Evolutionary conservation across 2,797 vertebrate species (phyloP), one percentile per base, ranked within the genome.

Genomic region (Sandelia bainsii): DNA sequence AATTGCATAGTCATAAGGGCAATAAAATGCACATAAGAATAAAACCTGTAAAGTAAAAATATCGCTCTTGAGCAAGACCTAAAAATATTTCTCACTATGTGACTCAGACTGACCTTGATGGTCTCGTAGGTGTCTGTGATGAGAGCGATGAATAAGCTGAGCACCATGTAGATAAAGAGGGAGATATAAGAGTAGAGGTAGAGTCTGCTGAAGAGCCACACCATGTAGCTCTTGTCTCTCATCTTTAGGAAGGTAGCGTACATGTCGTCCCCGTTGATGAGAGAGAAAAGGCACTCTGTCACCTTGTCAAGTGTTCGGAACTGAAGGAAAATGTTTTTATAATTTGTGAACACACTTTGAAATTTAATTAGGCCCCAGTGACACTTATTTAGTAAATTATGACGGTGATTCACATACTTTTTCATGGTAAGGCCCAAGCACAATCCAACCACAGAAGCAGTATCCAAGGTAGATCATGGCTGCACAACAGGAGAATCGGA

Each of bases 361-460:
- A 29, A 40, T 17, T n/a, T n/a, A 3, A 8, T 39, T 17, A 23
- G 5, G 14, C 25, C n/a, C 39, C 10, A 8, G 0, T 46, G 23
- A 60, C 11, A 46, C 10, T n/a, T n/a, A n/a, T n/a, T 59, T 57
- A 17, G 12, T 19, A 32, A 32, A 46, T 20, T 3, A 10, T 16
- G 12, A 60, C 50, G 66, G 11, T 25, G 7, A 49, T 40, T 17
- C 6, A 32, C 77, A 73, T 93, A 98, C 98, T 91, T 99, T 99
- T n/a, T 95, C 95, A 0, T 99, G 97, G 79, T 99, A 96, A 9
- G 98, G 98, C 7, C 98, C 98, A n/a, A 99, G 91, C 12, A 99
- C 97, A 22, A 98, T 97, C 97, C 98, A 99, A 3, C 98, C 98
- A 73, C 98, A 99, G 94, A 99, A 99, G 82, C 97, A 98, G 54